Evolutionary conservation across 2,888 invertebrate genomes (phyloP), one percentile per base, ranked within the genome.

Genomic region (Aproaerema taeniolella): DNA sequence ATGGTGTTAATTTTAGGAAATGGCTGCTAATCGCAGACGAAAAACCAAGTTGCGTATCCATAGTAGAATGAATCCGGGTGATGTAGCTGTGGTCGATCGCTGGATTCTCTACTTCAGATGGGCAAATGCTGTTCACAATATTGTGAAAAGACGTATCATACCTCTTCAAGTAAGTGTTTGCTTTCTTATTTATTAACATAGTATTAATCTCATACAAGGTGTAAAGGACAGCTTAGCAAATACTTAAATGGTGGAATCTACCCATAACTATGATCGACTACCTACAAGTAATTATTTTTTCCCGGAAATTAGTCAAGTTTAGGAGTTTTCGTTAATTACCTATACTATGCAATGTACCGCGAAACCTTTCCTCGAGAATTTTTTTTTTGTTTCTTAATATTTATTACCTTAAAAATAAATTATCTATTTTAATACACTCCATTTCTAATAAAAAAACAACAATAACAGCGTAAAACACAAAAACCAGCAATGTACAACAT

Each of bases 71-170:
- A 48, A 64, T 45, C 52, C 66, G 12, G 8, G 29, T 1, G 42
- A 8, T 0, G 50, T 70, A 41, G 10, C 54, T 1, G 37, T 44
- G 7, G 31, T 41, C 31, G 58, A 73, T 16, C 69, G 82, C 29
- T 83, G 82, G 82, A 47, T 53, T 10, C 39, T 75, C 31, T 83
- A 82, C 47, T 81, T 72, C 39, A 61, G 40, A 38, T 81, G 79
- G 79, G 57, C 61, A 25, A 49, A 54, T 8, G 38, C 44, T 10
- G 40, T 52, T 17, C 45, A 56, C 2, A 30, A 46, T 2, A 38
- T 47, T 15, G 41, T 61, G 1, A 65, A 58, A 45, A 38, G 47
- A 1, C 32, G 61, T 14, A 50, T 72, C 8, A 49, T 45, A 5
- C 16, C 42, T 1, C 43, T 73, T 29, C 72, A 77, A 61, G 81